Conservation (phyloP, 1,140 invertebrate species). For the Brachystomella parvula region DNA sequence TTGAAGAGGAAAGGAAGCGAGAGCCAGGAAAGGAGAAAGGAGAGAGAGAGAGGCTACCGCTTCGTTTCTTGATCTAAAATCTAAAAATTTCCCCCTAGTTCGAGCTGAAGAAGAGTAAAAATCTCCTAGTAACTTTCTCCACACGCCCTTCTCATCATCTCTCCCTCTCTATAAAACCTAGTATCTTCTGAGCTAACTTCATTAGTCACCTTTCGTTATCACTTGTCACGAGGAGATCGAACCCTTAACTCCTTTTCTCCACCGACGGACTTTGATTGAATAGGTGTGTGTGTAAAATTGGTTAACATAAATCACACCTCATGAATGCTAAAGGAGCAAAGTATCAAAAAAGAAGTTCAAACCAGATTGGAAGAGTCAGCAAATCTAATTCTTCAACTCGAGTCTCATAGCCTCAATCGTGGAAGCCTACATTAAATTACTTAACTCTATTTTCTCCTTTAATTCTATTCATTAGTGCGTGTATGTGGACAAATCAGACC, state of each 20-base stretch:
- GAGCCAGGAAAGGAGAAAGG: neutral
- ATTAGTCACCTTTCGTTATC: slow-evolving; percentile 44
- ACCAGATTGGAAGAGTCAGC: neutral
- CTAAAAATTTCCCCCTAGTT: neutral
- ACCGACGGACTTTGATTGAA: slow-evolving; percentile 36
- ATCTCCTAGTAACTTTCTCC: neutral
- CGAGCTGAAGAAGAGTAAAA: slow-evolving; percentile 26
- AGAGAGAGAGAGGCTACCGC: neutral
- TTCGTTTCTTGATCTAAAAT: slow-evolving; percentile 12
- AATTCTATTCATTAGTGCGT: slow-evolving; percentile 10
- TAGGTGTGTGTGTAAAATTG: slow-evolving; percentile 39
- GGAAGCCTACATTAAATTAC: slow-evolving; percentile 2
- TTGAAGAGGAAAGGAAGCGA: neutral
- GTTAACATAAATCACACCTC: slow-evolving; percentile 37
- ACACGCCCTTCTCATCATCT: neutral
- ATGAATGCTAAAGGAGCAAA: slow-evolving; percentile 28
- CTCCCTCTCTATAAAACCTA: slow-evolving; percentile 38
- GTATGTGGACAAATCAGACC: neutral
- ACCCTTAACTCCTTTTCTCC: neutral
- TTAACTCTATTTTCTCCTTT: slow-evolving; percentile 12
- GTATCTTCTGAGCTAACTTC: slow-evolving; percentile 40
- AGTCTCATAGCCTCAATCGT: neutral
- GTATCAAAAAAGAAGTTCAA: neutral
- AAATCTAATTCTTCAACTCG: neutral
- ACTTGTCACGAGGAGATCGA: slow-evolving; percentile 36